Percentiles rank a stretch among this genome's conserved stretches.
Conservation (phyloP, 2,113 vertebrate genomes). For the Malaclemys terrapin region DNA sequence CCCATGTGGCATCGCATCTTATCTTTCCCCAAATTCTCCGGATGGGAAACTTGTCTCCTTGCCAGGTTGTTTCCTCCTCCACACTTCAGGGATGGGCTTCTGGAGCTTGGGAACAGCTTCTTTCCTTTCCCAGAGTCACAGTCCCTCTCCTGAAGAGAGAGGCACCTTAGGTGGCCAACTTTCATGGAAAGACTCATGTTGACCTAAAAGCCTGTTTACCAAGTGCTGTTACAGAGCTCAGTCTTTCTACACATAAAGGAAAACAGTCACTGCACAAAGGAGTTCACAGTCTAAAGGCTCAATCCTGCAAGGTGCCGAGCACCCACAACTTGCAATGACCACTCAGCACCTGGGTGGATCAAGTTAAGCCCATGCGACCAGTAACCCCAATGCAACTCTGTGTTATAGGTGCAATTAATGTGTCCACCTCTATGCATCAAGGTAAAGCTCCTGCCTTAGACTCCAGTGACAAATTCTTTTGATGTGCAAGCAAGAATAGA, state of each 20-base stretch:
- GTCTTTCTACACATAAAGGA: background rate
- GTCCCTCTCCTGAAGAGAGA: background rate
- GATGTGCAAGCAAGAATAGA: background rate
- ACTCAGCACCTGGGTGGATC: background rate
- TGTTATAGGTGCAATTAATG: fast-evolving
- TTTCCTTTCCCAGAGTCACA: background rate
- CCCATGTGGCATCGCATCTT: background rate
- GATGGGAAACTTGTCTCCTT: background rate
- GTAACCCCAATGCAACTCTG: fast-evolving
- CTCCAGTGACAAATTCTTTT: background rate
- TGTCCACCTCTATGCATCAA: background rate
- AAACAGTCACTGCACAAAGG: background rate
- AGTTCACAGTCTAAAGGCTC: background rate
- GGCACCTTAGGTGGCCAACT: background rate
- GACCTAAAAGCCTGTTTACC: background rate
- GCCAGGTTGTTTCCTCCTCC: slow-evolving; percentile 7
- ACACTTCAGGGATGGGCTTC: background rate
- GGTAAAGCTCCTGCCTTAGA: background rate
- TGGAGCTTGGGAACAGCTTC: background rate
- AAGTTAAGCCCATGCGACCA: background rate
- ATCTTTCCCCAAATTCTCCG: slow-evolving; percentile 5
- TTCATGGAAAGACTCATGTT: fast-evolving
- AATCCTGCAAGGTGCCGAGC: background rate
- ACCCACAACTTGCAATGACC: background rate
- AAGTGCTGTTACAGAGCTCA: fast-evolving